phyloP scores from a whole-genome alignment of 2,888 invertebrate species.

The Luffia ferchaultella region DNA sequence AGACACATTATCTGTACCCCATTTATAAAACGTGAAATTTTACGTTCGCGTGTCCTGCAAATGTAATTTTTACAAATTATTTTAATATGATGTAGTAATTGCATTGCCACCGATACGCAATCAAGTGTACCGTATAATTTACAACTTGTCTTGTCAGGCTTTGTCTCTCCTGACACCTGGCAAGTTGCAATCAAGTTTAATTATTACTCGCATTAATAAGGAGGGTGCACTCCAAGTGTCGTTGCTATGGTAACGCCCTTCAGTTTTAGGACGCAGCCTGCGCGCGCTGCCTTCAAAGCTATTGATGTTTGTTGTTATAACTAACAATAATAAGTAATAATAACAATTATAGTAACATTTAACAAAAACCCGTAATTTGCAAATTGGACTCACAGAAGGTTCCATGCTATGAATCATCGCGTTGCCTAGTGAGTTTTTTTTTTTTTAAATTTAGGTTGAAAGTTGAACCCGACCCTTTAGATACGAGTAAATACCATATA shows the following conservation, averaged over 20 bases:
- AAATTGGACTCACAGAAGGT: too few relatives aligned
- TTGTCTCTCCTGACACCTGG: slow-evolving; percentile 53
- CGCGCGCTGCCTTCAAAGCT: slow-evolving; percentile 41
- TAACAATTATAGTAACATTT: not conserved
- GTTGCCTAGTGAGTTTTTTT: too few relatives aligned
- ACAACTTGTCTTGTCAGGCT: slow-evolving; percentile 34
- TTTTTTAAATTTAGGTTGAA: too few relatives aligned
- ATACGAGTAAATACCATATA: too few relatives aligned
- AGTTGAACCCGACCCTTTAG: too few relatives aligned
- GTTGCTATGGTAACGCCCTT: slow-evolving; percentile 57
- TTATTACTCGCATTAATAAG: slow-evolving; percentile 66
- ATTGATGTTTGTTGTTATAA: not conserved
- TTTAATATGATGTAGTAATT: too few relatives aligned
- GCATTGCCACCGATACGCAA: too few relatives aligned
- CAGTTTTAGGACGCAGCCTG: slow-evolving; percentile 43
- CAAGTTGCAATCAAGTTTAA: slow-evolving; percentile 66
- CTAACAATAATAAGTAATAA: not conserved
- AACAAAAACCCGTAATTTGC: not conserved
- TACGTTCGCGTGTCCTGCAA: too few relatives aligned
- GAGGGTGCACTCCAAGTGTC: slow-evolving; percentile 56
- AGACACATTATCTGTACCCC: too few relatives aligned
- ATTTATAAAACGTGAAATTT: too few relatives aligned
- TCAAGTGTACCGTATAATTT: not conserved
- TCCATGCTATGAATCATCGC: too few relatives aligned
- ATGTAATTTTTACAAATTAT: too few relatives aligned